phyloP scores from a whole-genome alignment of 2,113 vertebrate species.

The Bos javanicus region DNA sequence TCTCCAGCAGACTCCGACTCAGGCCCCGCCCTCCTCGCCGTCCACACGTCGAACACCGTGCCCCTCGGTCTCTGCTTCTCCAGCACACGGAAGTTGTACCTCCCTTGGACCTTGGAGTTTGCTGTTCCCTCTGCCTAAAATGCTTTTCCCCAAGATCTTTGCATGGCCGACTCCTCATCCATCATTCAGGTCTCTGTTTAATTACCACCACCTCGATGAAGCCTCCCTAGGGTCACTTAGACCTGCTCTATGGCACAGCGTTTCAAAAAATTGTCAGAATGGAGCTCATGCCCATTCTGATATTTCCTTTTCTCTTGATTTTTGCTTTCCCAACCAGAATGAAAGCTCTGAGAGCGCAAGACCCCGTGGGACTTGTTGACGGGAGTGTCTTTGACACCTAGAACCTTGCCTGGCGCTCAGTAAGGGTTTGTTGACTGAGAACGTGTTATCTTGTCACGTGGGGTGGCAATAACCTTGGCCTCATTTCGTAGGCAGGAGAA shows the following conservation, averaged over 20 bases:
- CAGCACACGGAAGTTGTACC: background rate
- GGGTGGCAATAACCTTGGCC: background rate
- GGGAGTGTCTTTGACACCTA: background rate
- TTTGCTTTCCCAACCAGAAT: background rate
- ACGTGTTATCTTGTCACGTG: background rate
- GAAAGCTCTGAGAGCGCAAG: background rate
- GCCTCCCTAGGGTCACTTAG: background rate
- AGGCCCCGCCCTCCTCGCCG: too few species aligned
- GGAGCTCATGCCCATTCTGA: background rate
- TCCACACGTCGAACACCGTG: accelerated
- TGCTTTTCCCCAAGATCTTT: background rate
- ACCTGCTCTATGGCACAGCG: background rate
- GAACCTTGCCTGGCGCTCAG: background rate
- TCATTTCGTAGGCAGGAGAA: background rate
- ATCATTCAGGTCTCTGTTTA: background rate
- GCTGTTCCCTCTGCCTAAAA: background rate
- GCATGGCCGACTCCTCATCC: background rate
- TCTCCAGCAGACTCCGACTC: accelerated
- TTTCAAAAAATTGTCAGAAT: background rate
- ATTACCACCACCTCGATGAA: background rate
- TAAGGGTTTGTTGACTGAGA: background rate
- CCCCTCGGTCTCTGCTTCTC: background rate
- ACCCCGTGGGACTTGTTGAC: background rate
- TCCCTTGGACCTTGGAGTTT: background rate
- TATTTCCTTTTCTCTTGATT: background rate